These are phyloP conservation scores for Ochlodes sylvanus DNA, from an alignment of 2,888 invertebrate species.

Conservation along the genomic window DNA sequence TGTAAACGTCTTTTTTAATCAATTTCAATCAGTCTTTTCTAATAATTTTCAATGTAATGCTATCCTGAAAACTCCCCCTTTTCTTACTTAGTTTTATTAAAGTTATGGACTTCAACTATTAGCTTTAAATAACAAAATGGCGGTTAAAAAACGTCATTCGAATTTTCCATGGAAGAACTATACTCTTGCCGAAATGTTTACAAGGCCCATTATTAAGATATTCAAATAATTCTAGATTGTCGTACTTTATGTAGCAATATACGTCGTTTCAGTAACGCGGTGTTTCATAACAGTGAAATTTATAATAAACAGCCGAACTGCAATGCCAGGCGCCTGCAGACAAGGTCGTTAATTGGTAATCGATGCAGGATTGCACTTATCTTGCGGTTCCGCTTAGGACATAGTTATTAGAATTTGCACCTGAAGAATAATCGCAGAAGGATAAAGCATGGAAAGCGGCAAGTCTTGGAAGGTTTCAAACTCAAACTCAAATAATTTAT, in stretches of 20 bases:
- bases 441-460: too few species aligned
- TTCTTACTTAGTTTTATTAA: too few species aligned
- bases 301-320: constrained; percentile 38
- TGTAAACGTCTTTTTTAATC: too few species aligned
- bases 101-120: too few species aligned
- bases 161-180: too few species aligned
- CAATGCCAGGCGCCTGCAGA: constrained; percentile 39
- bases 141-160: too few species aligned
- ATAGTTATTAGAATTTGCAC: neutral
- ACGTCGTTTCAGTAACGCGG: constrained; percentile 49
- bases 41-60: too few species aligned
- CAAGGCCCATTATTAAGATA: constrained; percentile 1
- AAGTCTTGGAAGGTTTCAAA: too few species aligned
- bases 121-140: neutral
- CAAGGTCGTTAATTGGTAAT: constrained; percentile 30
- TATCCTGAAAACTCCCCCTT: too few species aligned
- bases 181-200: neutral
- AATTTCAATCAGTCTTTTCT: too few species aligned
- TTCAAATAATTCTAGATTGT: constrained; percentile 41
- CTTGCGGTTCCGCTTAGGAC: constrained; percentile 12
- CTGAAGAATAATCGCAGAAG: neutral
- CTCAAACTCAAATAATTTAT: too few species aligned
- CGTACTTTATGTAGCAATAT: constrained; percentile 47
- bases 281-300: constrained; percentile 52
- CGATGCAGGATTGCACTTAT: constrained; percentile 30